Conservation (phyloP, 2,888 invertebrate genomes). For the Andrena hattorfiana region DNA sequence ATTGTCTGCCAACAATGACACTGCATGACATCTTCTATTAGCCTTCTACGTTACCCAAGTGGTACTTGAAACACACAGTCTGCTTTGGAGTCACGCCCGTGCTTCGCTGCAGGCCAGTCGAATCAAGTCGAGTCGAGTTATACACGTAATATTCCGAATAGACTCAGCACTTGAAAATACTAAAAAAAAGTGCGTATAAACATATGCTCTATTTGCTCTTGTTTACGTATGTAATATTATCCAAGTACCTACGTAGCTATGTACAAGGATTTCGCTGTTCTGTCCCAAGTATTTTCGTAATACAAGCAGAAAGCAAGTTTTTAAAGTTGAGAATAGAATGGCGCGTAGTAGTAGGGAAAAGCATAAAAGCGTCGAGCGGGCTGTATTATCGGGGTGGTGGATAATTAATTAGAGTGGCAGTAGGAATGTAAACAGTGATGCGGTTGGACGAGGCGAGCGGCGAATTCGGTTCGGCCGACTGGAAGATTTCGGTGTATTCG, state of each 20-base stretch:
- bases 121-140: slow-evolving; percentile 10
- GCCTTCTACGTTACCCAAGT: slow-evolving; percentile 78
- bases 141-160: too few relatives aligned
- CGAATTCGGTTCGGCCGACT: slow-evolving; percentile 52
- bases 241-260: too few relatives aligned
- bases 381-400: slow-evolving; percentile 73
- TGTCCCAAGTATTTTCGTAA: too few relatives aligned
- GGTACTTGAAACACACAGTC: slow-evolving; percentile 55
- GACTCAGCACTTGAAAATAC: too few relatives aligned
- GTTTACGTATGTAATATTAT: too few relatives aligned
- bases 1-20: slow-evolving; percentile 69
- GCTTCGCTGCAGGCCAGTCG: slow-evolving; percentile 7
- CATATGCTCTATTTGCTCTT: too few relatives aligned
- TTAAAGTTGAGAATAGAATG: not conserved
- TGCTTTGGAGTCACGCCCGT: slow-evolving; percentile 37
- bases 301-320: not conserved
- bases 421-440: slow-evolving; percentile 77
- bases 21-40: slow-evolving; percentile 80
- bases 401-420: slow-evolving; percentile 83
- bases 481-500: slow-evolving; percentile 59
- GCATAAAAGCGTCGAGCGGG: slow-evolving; percentile 36
- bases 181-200: too few relatives aligned
- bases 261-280: too few relatives aligned
- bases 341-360: slow-evolving; percentile 11
- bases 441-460: slow-evolving; percentile 47